A percentile compares a stretch with the other conserved stretches of the same genome.
These are phyloP conservation scores for Tenthredo mesomela DNA, from an alignment of 2,888 invertebrate genomes.

Conservation along the genomic window DNA sequence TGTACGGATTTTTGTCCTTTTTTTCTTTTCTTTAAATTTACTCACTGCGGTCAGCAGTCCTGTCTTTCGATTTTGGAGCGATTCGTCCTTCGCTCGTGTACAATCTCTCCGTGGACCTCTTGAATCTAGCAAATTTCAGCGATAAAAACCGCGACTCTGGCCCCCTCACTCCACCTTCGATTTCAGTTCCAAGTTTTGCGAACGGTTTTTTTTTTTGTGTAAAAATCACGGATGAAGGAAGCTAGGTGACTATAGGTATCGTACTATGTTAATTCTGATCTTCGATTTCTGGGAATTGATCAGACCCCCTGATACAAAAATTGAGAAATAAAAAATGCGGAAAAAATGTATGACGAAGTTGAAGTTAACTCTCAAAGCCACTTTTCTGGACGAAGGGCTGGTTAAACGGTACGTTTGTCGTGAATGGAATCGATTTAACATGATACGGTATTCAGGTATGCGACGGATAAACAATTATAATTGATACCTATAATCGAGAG, in stretches of 20 bases:
- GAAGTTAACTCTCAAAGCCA: background rate
- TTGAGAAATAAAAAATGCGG: background rate
- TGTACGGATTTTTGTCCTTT: background rate
- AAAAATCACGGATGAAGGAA: background rate
- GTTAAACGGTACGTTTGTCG: conserved; percentile 28
- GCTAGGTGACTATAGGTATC: background rate
- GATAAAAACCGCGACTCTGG: conserved; percentile 31
- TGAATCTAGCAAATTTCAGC: conserved; percentile 41
- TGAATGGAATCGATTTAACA: conserved; percentile 1
- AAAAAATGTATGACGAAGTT: background rate
- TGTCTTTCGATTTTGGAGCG: background rate
- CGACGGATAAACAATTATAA: conserved; percentile 47
- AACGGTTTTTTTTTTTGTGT: background rate
- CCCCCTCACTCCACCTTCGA: conserved; percentile 17
- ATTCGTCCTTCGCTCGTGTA: conserved; percentile 11
- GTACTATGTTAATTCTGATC: background rate
- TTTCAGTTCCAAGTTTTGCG: background rate
- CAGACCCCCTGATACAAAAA: background rate
- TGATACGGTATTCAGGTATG: conserved; percentile 26
- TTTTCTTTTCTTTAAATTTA: background rate
- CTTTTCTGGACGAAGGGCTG: background rate
- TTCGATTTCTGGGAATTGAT: background rate
- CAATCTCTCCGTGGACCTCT: conserved; percentile 39
- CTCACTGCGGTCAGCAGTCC: background rate
- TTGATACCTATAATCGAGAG: conserved; percentile 45